Base-by-base conservation (phyloP, 2,113 vertebrate genomes). In the Scatophagus argus region DNA sequence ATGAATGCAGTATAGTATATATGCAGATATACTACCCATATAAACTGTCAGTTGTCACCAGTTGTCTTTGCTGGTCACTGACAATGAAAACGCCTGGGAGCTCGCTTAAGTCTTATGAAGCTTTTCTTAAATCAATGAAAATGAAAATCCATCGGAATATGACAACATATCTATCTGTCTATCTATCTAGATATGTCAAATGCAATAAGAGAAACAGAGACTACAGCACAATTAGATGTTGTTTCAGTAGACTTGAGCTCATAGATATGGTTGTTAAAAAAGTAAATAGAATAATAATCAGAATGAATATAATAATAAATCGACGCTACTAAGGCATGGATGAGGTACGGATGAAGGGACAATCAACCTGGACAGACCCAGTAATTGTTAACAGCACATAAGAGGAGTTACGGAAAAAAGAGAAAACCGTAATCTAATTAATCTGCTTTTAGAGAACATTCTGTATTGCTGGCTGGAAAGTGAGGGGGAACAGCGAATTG, bases 361-460 rank as follows among this genome's bases (percentile, higher is more conserved):
- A 68, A 76, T 74, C 62, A 79, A 39, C 73, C 59, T 72, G 75
- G 71, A 81, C 76, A 86, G 52, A 77, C 68, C 19, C n/a, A 25
- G 67, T 79, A 76, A 83, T 69, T 86, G 64, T 67, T 80, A 39
- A 73, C 36, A 59, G 78, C 82, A 74, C 79, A 69, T 38, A 60
- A 64, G 31, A 58, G 44, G 23, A 77, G 81, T 75, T 89, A 88
- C 44, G 2, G 69, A 84, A 74, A 73, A 84, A 65, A 51, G 41
- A 77, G 73, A 77, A 74, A 82, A 21, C 78, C 81, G 80, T 86
- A 89, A 90, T 77, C 79, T 74, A 91, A 90, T 91, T 90, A 90
- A 91, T 88, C 72, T 81, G 73, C 77, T 79, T 84, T 82, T 77
- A 82, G 73, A 85, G 81, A 82, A 68, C 55, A 81, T 55, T 81